Conservation (phyloP, 2,797 vertebrate species). For the Phalloptychus januarius region DNA sequence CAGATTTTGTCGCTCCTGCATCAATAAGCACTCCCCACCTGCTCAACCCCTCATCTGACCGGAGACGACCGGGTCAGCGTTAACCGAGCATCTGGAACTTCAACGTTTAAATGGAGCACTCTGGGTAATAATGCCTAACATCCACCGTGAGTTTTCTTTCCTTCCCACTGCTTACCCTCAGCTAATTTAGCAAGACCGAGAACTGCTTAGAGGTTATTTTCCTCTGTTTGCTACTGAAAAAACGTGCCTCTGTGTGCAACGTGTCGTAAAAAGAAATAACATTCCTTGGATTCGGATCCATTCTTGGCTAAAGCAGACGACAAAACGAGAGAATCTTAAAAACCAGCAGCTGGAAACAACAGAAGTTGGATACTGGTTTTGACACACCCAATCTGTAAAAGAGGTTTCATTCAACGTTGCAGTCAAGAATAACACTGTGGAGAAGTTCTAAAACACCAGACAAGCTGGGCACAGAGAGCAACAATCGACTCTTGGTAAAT, state of each 20-base stretch:
- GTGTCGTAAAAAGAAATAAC: not conserved
- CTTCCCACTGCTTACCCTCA: conserved; percentile 4
- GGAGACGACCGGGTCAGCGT: conserved; percentile 32
- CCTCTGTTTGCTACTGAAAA: conserved; percentile 21
- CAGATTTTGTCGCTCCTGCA: conserved; percentile 29
- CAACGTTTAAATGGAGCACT: not conserved
- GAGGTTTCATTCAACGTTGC: not conserved
- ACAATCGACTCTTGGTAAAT: not conserved
- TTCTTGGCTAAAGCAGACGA: not conserved
- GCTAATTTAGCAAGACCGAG: not conserved
- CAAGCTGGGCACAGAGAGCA: not conserved
- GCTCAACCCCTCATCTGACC: conserved; percentile 47
- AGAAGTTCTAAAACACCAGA: not conserved
- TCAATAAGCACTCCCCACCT: conserved; percentile 50
- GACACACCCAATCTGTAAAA: not conserved
- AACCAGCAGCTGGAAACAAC: too few species aligned
- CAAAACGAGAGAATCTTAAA: not conserved
- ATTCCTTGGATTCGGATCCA: not conserved
- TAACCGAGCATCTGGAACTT: conserved; percentile 39
- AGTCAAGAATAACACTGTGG: not conserved
- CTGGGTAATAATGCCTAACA: conserved; percentile 2
- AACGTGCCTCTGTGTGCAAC: conserved; percentile 10
- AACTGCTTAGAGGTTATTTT: conserved; percentile 13
- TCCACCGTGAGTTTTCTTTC: not conserved
- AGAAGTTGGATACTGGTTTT: not conserved